A percentile compares a stretch with the other conserved stretches of the same genome.
Evolutionary conservation across 2,888 invertebrate genomes (phyloP).

Genomic region (Sepiola atlantica): DNA sequence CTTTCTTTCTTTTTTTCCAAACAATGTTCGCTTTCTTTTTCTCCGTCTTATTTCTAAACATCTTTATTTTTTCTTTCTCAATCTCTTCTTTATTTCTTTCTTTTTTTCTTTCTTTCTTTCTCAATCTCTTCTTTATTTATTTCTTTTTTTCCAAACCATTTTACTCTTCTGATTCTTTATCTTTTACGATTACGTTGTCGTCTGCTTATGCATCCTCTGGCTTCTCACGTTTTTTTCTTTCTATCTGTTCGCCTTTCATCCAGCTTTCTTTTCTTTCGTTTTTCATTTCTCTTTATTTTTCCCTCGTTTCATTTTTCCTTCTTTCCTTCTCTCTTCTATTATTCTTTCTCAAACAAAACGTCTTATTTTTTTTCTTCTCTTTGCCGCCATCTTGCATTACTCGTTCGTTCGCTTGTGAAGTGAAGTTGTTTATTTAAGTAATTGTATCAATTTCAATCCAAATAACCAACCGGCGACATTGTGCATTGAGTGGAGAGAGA

Average conservation of each 20-base stretch:
- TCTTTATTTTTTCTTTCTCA: background rate
- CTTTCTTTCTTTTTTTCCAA: background rate
- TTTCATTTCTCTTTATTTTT: background rate
- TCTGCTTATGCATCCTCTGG: background rate
- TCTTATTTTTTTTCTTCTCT: background rate
- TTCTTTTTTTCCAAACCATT: background rate
- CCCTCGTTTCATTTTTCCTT: background rate
- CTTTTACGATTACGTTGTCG: background rate
- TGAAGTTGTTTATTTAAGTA: constrained; percentile 32
- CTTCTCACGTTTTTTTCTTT: background rate
- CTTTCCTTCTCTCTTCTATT: background rate
- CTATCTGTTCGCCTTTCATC: background rate
- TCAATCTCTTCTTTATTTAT: background rate
- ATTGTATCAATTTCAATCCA: background rate
- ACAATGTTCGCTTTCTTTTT: background rate
- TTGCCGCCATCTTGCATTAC: background rate
- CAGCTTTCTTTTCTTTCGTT: background rate
- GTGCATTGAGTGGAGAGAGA: background rate
- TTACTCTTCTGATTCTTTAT: background rate
- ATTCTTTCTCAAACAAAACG: background rate
- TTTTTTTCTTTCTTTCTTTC: background rate
- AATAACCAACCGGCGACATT: background rate
- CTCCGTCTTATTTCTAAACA: background rate
- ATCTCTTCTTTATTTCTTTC: background rate
- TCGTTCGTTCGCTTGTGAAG: background rate